A percentile compares a stretch with the other conserved stretches of the same genome.
Conservation (phyloP, 2,797 vertebrate species). For the Eulemur coronatus region DNA sequence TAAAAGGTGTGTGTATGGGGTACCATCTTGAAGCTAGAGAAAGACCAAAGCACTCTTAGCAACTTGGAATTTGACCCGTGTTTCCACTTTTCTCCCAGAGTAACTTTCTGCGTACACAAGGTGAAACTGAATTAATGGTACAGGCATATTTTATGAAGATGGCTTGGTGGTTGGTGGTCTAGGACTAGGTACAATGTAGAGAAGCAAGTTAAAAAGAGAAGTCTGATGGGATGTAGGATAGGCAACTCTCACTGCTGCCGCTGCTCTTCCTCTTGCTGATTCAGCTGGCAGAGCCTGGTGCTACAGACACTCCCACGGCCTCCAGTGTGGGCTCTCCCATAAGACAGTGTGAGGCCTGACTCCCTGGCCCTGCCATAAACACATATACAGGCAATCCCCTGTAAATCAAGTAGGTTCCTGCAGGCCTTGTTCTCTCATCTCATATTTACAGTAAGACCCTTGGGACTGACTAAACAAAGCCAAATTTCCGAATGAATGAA, state of each 20-base stretch:
- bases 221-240: background rate
- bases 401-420: background rate
- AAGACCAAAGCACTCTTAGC: background rate
- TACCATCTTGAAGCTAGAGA: background rate
- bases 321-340: background rate
- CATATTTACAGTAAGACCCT: background rate
- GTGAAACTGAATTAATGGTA: background rate
- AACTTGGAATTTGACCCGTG: background rate
- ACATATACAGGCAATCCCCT: background rate
- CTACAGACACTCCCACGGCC: background rate
- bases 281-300: background rate
- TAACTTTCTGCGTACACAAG: background rate
- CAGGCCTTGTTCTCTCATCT: background rate
- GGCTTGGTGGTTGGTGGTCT: background rate
- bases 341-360: background rate
- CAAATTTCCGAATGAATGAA: slow-evolving; percentile 59
- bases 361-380: background rate
- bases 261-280: background rate
- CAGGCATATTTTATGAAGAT: background rate
- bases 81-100: background rate
- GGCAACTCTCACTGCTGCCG: background rate
- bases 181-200: background rate
- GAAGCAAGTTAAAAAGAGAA: background rate
- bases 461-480: slow-evolving; percentile 38
- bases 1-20: background rate